Percentiles rank a stretch among this genome's conserved stretches.
Conservation (phyloP, 1,140 invertebrate species). For the Bombus superbus region DNA sequence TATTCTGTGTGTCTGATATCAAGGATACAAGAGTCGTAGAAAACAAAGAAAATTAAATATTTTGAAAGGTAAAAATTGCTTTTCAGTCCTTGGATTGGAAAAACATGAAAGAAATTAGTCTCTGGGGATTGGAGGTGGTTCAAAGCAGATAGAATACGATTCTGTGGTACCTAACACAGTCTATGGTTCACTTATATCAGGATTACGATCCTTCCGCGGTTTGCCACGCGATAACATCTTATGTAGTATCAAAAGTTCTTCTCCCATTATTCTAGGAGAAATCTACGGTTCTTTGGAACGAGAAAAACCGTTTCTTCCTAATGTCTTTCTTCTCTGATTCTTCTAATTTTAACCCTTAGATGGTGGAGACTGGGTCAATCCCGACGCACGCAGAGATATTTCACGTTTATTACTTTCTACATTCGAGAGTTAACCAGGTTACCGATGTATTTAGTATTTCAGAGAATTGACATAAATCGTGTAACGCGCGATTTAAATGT, state of each 20-base stretch:
- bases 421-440: too few relatives aligned
- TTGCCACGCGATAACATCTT: background rate
- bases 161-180: background rate
- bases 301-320: background rate
- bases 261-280: background rate
- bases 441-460: too few relatives aligned
- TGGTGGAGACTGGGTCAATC: too few relatives aligned
- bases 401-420: too few relatives aligned
- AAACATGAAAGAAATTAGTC: background rate
- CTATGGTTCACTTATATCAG: background rate
- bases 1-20: too few relatives aligned
- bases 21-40: too few relatives aligned
- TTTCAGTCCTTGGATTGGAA: background rate
- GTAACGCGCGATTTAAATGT: too few relatives aligned
- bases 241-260: background rate
- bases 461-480: too few relatives aligned
- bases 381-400: too few relatives aligned
- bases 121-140: background rate
- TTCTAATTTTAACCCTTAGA: too few relatives aligned
- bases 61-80: too few relatives aligned
- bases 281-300: background rate
- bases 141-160: background rate
- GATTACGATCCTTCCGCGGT: background rate
- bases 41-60: too few relatives aligned
- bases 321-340: background rate